Evolutionary conservation across 2,888 invertebrate genomes (phyloP).

Genomic region (Agriopis leucophaearia): DNA sequence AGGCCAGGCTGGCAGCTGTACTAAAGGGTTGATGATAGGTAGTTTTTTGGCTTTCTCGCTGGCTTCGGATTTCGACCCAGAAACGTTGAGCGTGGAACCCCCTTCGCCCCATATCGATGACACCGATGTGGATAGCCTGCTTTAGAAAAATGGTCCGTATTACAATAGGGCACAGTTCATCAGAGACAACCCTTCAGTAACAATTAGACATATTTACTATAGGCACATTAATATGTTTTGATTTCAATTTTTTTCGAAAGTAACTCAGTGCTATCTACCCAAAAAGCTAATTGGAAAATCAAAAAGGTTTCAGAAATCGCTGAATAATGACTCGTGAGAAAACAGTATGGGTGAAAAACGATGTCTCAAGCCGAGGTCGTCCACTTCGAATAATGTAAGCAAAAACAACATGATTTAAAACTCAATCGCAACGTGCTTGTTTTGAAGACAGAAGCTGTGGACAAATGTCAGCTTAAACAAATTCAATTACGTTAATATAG

Average conservation of each 20-base stretch:
- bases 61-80: conserved; percentile 73
- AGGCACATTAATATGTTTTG: neutral
- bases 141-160: conserved; percentile 41
- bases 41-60: conserved; percentile 89
- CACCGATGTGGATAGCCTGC: conserved; percentile 82
- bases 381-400: conserved; percentile 35
- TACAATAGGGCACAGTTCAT: neutral
- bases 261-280: neutral
- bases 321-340: neutral
- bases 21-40: conserved; percentile 96
- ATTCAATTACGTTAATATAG: conserved; percentile 34
- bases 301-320: neutral
- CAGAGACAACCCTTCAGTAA: neutral
- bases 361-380: conserved; percentile 12
- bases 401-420: conserved; percentile 35
- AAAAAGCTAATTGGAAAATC: neutral
- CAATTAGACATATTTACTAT: too few relatives aligned
- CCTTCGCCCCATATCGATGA: conserved; percentile 84
- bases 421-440: conserved; percentile 35
- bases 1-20: conserved; percentile 95
- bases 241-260: too few relatives aligned
- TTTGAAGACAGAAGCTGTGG: conserved; percentile 21
- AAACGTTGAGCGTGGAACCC: conserved; percentile 56
- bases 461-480: conserved; percentile 30
- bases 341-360: conserved; percentile 7